Conservation (phyloP, 2,888 invertebrate genomes). For the Rhagium mordax region DNA sequence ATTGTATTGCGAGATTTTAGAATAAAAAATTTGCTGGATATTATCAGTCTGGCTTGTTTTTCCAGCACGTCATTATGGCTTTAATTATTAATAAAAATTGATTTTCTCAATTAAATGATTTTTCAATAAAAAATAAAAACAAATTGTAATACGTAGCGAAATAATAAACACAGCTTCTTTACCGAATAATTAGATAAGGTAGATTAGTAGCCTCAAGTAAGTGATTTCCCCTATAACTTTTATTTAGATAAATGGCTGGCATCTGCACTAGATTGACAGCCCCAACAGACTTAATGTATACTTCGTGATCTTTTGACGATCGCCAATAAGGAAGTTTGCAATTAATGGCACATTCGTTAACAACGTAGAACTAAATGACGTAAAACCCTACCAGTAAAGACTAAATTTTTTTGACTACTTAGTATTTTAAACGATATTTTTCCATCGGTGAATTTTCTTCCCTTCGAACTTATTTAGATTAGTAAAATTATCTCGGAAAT, state of each 20-base stretch:
- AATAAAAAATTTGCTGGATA: neutral
- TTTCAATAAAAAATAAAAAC: no score
- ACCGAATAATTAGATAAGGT: neutral
- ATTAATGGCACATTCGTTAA: neutral
- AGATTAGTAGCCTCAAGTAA: slow-evolving; percentile 30
- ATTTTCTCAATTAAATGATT: no score
- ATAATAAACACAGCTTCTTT: neutral
- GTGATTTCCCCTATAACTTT: slow-evolving; percentile 26
- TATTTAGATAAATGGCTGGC: slow-evolving; percentile 30
- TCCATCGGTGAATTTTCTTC: no score
- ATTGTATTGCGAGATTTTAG: neutral
- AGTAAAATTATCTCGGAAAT: no score
- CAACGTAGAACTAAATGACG: neutral
- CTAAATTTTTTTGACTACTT: no score
- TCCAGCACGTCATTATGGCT: no score
- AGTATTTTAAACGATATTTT: no score
- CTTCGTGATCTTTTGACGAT: neutral
- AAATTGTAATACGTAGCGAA: no score
- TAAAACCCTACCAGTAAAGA: no score
- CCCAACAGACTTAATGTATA: neutral
- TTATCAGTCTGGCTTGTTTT: no score
- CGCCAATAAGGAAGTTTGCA: neutral
- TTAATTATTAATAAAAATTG: no score
- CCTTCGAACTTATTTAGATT: no score
- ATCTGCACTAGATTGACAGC: slow-evolving; percentile 10